phyloP scores from a whole-genome alignment of 2,888 invertebrate genomes.

The Blera fallax region DNA sequence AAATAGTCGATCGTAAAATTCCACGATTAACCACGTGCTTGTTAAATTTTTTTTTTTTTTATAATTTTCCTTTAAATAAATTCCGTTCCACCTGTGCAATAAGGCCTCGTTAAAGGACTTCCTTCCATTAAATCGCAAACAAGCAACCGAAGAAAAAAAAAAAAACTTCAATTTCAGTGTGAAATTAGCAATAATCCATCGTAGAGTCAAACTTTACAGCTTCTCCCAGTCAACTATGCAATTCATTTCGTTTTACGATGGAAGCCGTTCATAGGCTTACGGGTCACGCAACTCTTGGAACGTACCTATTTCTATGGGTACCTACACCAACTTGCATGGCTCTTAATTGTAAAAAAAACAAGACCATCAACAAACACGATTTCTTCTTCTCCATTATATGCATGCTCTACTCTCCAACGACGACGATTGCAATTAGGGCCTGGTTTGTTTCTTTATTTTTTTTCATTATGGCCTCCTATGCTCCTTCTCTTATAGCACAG shows the following conservation, averaged over 20 bases:
- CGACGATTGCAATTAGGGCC: slow-evolving; percentile 60
- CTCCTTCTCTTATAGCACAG: slow-evolving; percentile 1
- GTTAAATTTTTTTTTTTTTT: slow-evolving; percentile 32
- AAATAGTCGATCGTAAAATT: slow-evolving; percentile 5
- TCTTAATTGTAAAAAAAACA: slow-evolving; percentile 43
- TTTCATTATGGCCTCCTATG: slow-evolving; percentile 27
- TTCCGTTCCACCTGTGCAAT: slow-evolving; percentile 32
- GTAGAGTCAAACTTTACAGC: slow-evolving; percentile 65
- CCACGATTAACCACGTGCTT: slow-evolving; percentile 12
- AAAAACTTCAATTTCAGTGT: slow-evolving; percentile 55
- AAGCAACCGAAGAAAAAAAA: not conserved
- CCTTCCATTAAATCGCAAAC: slow-evolving; percentile 51
- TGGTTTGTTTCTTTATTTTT: slow-evolving; percentile 36
- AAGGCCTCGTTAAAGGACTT: slow-evolving; percentile 68
- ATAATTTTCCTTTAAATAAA: slow-evolving; percentile 12
- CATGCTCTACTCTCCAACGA: not conserved
- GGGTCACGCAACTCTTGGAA: slow-evolving; percentile 64
- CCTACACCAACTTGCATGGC: slow-evolving; percentile 42
- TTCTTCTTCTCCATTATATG: slow-evolving; percentile 11
- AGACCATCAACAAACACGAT: slow-evolving; percentile 57
- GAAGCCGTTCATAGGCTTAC: slow-evolving; percentile 66
- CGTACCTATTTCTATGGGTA: too few species aligned
- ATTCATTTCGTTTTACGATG: slow-evolving; percentile 62
- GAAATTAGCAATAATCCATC: slow-evolving; percentile 68
- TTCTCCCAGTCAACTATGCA: slow-evolving; percentile 46